Evolutionary conservation across 30 jellyfish, hydroid and myxozoan species (phyloP).

Genomic region (Chrysaora quinquecirrha): DNA sequence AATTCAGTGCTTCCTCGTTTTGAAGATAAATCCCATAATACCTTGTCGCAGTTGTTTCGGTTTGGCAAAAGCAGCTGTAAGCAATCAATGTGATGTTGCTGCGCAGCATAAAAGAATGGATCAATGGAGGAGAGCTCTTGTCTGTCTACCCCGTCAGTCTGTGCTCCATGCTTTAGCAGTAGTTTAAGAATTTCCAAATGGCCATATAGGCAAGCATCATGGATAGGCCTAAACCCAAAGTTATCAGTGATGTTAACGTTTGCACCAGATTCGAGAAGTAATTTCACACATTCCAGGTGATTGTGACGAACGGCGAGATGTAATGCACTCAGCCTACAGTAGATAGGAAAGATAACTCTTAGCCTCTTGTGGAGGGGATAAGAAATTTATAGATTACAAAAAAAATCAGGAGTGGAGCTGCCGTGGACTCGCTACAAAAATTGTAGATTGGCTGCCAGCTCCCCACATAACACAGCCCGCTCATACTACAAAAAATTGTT

Average conservation of each 20-base stretch:
- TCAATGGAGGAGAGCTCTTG: conserved; percentile 49
- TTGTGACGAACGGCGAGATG: conserved; percentile 86
- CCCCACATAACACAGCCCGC: too few species aligned
- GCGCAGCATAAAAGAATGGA: conserved; percentile 73
- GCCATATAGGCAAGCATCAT: conserved; percentile 84
- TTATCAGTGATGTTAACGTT: conserved; percentile 68
- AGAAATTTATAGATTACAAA: background rate
- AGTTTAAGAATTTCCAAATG: conserved; percentile 38
- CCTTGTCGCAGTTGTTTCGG: background rate
- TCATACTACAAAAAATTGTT: too few species aligned
- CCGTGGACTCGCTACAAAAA: background rate
- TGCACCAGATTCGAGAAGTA: conserved; percentile 69
- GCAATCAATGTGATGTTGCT: conserved; percentile 55
- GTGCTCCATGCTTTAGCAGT: conserved; percentile 69
- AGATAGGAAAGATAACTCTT: background rate
- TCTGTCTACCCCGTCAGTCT: conserved; percentile 61
- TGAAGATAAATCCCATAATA: conserved; percentile 61
- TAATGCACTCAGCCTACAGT: conserved; percentile 70
- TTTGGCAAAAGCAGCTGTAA: conserved; percentile 25
- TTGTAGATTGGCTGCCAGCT: background rate
- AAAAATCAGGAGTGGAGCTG: background rate
- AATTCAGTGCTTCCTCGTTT: conserved; percentile 61
- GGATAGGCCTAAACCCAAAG: conserved; percentile 90
- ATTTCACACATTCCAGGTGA: conserved; percentile 60
- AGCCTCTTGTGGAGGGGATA: background rate